Evolutionary conservation across 2,113 vertebrate genomes (phyloP), one percentile per base, ranked within the genome.

Genomic region (Dromas ardeola): DNA sequence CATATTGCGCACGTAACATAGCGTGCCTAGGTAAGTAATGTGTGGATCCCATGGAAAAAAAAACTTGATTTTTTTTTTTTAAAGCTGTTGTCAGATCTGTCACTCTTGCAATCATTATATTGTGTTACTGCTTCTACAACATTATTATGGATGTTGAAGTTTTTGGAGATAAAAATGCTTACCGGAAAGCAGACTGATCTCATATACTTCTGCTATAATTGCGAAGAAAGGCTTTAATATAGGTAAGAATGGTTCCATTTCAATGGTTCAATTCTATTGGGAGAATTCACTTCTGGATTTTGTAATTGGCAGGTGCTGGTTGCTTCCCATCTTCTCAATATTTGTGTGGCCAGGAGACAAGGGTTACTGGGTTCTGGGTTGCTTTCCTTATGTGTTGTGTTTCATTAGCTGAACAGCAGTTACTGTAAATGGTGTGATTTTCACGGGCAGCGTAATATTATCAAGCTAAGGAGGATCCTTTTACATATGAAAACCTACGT

Each of bases 401-500:
- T 73, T 86, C 29, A 3, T 15, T 18, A 74, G 16, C 53, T 61
- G 62, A 40, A 21, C 12, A 81, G n/a, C 34, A 40, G 20, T 38
- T 14, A 10, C 61, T 69, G 38, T 40, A 32, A 79, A n/a, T 0
- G 0, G 7, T 42, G 59, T 45, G 10, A 34, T 83, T 63, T 43
- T 73, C 76, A 73, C 30, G 47, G 73, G 19, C 22, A 67, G 32
- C 0, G 1, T 53, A 21, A 20, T 55, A 6, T 34, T 43, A 36
- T 11, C 47, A 40, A 13, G 21, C 27, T 56, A 13, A 80, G 15
- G 29, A 25, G 19, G 49, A 66, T 38, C 23, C 10, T 53, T 62
- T 62, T 25, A 6, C 0, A 2, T 55, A 20, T 23, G 50, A 52
- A 72, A 76, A 2, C 52, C 19, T 55, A 3, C 0, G 0, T 67